Evolutionary conservation across 2,888 invertebrate genomes (phyloP).

Genomic region (Agrotis clavis): DNA sequence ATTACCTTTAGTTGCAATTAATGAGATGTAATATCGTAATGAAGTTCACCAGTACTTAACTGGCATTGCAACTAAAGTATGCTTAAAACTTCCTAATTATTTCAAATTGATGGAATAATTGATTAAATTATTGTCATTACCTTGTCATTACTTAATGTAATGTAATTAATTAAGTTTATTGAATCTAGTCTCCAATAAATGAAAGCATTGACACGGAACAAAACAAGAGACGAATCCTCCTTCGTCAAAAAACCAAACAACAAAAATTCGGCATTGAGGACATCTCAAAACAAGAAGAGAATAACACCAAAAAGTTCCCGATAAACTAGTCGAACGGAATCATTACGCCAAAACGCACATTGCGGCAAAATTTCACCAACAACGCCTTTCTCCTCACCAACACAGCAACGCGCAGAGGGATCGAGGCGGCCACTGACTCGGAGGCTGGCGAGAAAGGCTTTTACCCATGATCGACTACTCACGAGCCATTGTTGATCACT

Average conservation of each 20-base stretch:
- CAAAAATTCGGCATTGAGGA: neutral
- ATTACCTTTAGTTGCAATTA: neutral
- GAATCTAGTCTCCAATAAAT: neutral
- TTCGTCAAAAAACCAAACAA: neutral
- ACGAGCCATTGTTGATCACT: slow-evolving; percentile 38
- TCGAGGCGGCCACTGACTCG: slow-evolving; percentile 54
- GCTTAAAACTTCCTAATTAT: neutral
- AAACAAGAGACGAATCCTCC: neutral
- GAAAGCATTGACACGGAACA: neutral
- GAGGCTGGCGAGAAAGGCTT: slow-evolving; percentile 62
- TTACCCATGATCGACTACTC: slow-evolving; percentile 42
- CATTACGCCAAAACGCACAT: slow-evolving; percentile 55
- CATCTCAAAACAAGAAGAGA: neutral
- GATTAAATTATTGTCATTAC: neutral
- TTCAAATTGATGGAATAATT: neutral
- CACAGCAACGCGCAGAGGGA: slow-evolving; percentile 46
- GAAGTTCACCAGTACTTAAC: neutral
- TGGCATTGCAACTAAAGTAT: neutral
- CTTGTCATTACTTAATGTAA: neutral
- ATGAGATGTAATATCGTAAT: neutral
- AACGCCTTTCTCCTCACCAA: slow-evolving; percentile 61
- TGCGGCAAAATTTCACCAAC: slow-evolving; percentile 62
- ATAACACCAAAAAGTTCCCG: slow-evolving; percentile 25
- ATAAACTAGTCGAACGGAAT: slow-evolving; percentile 37
- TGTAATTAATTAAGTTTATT: neutral